These are phyloP conservation scores for Caenorhabditis panamensis DNA, from an alignment of 2,888 invertebrate genomes.

Conservation along the genomic window DNA sequence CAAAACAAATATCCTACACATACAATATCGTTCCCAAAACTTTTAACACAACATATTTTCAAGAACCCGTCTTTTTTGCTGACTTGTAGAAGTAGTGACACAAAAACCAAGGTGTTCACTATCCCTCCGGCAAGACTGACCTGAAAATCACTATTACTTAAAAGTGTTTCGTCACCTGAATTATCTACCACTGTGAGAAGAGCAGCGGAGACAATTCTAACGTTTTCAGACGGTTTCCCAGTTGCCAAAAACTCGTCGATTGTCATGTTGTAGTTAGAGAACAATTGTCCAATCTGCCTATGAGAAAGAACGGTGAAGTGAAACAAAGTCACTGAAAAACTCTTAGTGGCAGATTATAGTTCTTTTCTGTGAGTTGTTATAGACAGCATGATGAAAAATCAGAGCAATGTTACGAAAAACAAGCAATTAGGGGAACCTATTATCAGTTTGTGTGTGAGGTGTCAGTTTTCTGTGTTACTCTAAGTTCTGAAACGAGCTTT, in stretches of 20 bases:
- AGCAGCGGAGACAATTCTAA: conserved; percentile 36
- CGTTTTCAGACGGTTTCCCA: conserved; percentile 26
- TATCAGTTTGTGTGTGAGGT: neutral
- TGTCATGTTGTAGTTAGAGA: conserved; percentile 11
- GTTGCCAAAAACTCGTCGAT: conserved; percentile 41
- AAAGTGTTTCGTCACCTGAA: neutral
- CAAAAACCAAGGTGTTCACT: conserved; percentile 31
- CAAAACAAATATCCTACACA: conserved; percentile 51
- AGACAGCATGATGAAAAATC: too few species aligned
- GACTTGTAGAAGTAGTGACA: conserved; percentile 15
- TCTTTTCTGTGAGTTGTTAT: neutral
- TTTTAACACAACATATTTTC: conserved; percentile 55
- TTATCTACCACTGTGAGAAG: conserved; percentile 34
- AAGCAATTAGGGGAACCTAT: too few species aligned
- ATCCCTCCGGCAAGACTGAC: conserved; percentile 30
- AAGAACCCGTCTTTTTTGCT: conserved; percentile 44
- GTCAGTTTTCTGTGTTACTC: too few species aligned
- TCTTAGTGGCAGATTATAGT: neutral
- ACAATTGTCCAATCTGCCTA: too few species aligned
- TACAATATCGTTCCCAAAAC: conserved; percentile 47
- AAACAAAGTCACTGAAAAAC: neutral
- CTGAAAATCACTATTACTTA: conserved; percentile 1
- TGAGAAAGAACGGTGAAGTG: too few species aligned
- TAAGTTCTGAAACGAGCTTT: too few species aligned
- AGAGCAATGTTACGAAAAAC: too few species aligned